Conservation (phyloP, 2,888 invertebrate genomes). For the Cynaeus angustus region DNA sequence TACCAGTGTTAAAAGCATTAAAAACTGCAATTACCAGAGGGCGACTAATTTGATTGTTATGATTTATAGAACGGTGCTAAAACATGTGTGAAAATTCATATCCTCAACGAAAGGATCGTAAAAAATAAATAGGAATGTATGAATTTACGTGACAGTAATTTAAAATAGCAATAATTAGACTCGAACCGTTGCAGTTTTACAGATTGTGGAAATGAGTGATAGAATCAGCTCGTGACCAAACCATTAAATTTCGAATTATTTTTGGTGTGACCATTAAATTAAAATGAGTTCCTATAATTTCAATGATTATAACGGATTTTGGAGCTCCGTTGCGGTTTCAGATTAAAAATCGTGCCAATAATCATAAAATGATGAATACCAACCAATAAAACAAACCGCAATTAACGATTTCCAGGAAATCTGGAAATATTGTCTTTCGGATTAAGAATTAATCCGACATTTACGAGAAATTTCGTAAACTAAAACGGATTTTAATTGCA, state of each 20-base stretch:
- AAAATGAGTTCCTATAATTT: constrained; percentile 21
- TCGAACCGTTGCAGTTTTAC: constrained; percentile 39
- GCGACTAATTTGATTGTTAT: constrained; percentile 52
- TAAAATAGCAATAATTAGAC: constrained; percentile 39
- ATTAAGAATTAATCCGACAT: not conserved
- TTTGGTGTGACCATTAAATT: constrained; percentile 24
- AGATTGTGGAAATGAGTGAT: constrained; percentile 26
- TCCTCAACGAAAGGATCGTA: constrained; percentile 31
- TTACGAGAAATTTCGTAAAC: not conserved
- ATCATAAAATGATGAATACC: constrained; percentile 25
- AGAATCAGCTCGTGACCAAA: constrained; percentile 44
- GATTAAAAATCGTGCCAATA: constrained; percentile 14
- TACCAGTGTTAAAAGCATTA: constrained; percentile 55
- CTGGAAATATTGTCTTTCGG: not conserved
- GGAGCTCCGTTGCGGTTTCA: constrained; percentile 27
- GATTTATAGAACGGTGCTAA: constrained; percentile 53
- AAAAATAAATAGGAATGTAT: constrained; percentile 26
- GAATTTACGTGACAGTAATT: constrained; percentile 42
- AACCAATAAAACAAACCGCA: constrained; percentile 7
- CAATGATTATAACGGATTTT: constrained; percentile 18
- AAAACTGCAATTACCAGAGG: constrained; percentile 49
- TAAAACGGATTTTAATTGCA: too few relatives aligned
- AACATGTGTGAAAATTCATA: constrained; percentile 48
- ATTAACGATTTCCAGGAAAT: constrained; percentile 16
- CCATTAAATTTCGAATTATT: constrained; percentile 40